A percentile compares a stretch with the other conserved stretches of the same genome.
Evolutionary conservation across 2,888 invertebrate genomes (phyloP).

Genomic region (Gymnoscelis rufifasciata): DNA sequence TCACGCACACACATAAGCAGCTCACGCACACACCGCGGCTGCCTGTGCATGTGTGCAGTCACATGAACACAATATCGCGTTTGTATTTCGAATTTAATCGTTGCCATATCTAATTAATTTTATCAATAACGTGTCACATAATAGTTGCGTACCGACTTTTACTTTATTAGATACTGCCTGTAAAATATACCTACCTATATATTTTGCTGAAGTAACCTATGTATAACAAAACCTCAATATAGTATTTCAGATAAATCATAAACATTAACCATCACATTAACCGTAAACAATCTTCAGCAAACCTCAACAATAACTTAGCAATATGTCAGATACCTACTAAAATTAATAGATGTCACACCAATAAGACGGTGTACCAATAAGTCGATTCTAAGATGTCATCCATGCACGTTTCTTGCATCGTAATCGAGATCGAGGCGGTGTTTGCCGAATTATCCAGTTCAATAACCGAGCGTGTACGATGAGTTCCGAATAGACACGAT

Average conservation of each 20-base stretch:
- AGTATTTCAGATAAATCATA: too few relatives aligned
- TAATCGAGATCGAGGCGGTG: conserved; percentile 68
- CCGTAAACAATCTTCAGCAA: too few relatives aligned
- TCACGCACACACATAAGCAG: conserved; percentile 56
- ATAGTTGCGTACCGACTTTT: conserved; percentile 12
- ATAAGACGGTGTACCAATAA: too few relatives aligned
- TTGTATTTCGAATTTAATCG: conserved; percentile 61
- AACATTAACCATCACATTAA: not conserved
- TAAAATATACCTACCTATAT: too few relatives aligned
- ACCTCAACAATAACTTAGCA: too few relatives aligned
- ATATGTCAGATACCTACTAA: too few relatives aligned
- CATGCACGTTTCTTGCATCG: conserved; percentile 28
- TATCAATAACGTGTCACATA: conserved; percentile 43
- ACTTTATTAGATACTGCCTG: not conserved
- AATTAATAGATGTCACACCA: too few relatives aligned
- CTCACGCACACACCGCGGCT: conserved; percentile 50
- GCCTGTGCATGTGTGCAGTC: conserved; percentile 66
- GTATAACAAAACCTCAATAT: too few relatives aligned
- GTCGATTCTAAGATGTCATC: conserved; percentile 28
- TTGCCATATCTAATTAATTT: conserved; percentile 52
- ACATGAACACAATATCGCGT: conserved; percentile 61
- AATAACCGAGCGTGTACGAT: conserved; percentile 73
- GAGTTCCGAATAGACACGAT: conserved; percentile 70
- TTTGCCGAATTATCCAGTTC: conserved; percentile 79
- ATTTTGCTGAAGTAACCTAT: too few relatives aligned